Evolutionary conservation across 2,888 invertebrate species (phyloP).

Genomic region (Gnatocerus cornutus): DNA sequence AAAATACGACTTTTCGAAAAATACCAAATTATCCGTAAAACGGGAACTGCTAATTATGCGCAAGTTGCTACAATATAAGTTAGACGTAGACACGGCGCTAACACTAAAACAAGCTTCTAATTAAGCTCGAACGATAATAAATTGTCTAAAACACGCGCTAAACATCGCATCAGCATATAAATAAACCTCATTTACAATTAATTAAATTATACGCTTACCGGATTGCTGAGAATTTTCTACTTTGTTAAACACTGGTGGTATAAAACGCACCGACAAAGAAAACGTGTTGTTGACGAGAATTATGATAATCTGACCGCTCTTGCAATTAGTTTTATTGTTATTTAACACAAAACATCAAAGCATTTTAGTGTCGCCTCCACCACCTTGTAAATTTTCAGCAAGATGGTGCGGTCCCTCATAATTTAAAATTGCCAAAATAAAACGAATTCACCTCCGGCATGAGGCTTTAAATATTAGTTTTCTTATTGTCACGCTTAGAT

Average conservation of each 20-base stretch:
- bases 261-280: neutral
- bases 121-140: conserved; percentile 50
- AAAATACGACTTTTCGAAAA: neutral
- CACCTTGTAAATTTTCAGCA: too few species aligned
- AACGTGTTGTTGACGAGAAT: neutral
- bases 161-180: conserved; percentile 41
- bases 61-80: conserved; percentile 1
- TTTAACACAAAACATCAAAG: too few species aligned
- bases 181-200: conserved; percentile 30
- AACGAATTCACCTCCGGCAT: too few species aligned
- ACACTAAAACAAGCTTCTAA: conserved; percentile 49
- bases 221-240: conserved; percentile 21
- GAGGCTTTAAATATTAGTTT: too few species aligned
- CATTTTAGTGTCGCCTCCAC: too few species aligned
- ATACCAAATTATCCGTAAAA: neutral
- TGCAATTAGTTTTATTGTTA: conserved; percentile 8
- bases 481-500: neutral
- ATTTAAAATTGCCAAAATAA: too few species aligned
- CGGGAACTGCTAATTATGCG: neutral
- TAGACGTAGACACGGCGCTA: conserved; percentile 27
- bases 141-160: conserved; percentile 49
- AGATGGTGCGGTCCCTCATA: too few species aligned
- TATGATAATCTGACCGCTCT: neutral
- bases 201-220: conserved; percentile 28
- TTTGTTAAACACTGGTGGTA: conserved; percentile 10